phyloP scores from a whole-genome alignment of 2,797 vertebrate species.

The Argentina silus region DNA sequence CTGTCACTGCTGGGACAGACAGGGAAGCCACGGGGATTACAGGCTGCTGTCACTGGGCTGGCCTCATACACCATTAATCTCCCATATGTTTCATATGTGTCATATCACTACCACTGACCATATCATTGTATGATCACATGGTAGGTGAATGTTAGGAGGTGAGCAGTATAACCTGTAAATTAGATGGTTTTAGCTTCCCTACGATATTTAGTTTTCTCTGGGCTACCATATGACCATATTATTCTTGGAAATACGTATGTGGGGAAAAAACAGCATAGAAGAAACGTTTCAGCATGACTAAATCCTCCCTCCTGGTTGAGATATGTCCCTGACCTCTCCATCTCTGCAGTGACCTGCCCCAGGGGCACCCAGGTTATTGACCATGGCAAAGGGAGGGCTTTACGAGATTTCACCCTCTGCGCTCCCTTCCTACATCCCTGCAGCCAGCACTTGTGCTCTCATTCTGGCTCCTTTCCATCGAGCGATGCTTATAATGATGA shows the following conservation, averaged over 20 bases:
- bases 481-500: background rate
- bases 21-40: conserved; percentile 42
- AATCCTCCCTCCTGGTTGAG: too few relatives aligned
- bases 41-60: conserved; percentile 26
- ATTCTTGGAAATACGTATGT: too few relatives aligned
- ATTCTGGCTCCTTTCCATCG: conserved; percentile 3
- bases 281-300: too few relatives aligned
- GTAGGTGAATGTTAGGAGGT: too few relatives aligned
- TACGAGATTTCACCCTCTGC: background rate
- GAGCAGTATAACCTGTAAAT: too few relatives aligned
- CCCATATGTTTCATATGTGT: background rate
- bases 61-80: background rate
- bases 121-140: too few relatives aligned
- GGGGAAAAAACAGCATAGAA: too few relatives aligned
- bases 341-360: conserved; percentile 25
- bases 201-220: too few relatives aligned
- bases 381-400: conserved; percentile 18
- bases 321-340: background rate
- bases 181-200: too few relatives aligned
- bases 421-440: background rate
- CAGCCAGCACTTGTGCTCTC: background rate
- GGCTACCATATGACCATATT: too few relatives aligned
- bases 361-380: conserved; percentile 24
- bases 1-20: conserved; percentile 44
- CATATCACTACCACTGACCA: background rate